Percentiles rank a stretch among this genome's conserved stretches.
phyloP scores from a whole-genome alignment of 2,113 vertebrate genomes.

The Mesembrinibis cayennensis region DNA sequence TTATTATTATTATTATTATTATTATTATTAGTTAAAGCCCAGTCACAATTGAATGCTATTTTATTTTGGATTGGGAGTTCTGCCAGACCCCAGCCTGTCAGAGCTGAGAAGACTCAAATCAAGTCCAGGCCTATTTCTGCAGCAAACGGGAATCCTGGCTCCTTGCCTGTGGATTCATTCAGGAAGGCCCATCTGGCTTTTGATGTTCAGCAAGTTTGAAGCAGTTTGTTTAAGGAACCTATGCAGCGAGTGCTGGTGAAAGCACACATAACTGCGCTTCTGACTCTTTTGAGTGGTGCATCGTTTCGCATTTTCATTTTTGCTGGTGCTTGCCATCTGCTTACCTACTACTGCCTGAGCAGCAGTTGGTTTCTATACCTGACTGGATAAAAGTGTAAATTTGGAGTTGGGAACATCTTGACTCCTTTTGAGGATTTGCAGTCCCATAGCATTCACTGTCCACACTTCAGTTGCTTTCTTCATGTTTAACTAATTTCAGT shows the following conservation, averaged over 20 bases:
- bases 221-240: conserved; percentile 75
- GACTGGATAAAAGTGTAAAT: conserved; percentile 45
- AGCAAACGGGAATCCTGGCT: conserved; percentile 71
- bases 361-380: conserved; percentile 50
- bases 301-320: conserved; percentile 21
- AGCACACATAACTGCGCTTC: conserved; percentile 28
- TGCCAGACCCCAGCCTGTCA: conserved; percentile 74
- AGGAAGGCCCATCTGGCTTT: conserved; percentile 76
- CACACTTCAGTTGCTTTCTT: conserved; percentile 32
- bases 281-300: background rate
- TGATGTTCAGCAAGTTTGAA: conserved; percentile 72
- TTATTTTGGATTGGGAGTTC: conserved; percentile 71
- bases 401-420: conserved; percentile 19
- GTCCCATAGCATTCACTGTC: background rate
- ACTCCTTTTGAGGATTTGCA: background rate
- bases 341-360: conserved; percentile 33
- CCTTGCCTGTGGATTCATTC: conserved; percentile 70
- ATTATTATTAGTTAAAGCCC: conserved; percentile 52
- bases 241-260: conserved; percentile 22
- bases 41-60: conserved; percentile 70
- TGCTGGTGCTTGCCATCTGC: conserved; percentile 36
- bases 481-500: conserved; percentile 33
- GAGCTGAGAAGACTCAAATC: conserved; percentile 74
- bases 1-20: conserved; percentile 32
- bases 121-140: conserved; percentile 77